Conservation (phyloP, 2,888 invertebrate genomes). For the Megamerina dolium region DNA sequence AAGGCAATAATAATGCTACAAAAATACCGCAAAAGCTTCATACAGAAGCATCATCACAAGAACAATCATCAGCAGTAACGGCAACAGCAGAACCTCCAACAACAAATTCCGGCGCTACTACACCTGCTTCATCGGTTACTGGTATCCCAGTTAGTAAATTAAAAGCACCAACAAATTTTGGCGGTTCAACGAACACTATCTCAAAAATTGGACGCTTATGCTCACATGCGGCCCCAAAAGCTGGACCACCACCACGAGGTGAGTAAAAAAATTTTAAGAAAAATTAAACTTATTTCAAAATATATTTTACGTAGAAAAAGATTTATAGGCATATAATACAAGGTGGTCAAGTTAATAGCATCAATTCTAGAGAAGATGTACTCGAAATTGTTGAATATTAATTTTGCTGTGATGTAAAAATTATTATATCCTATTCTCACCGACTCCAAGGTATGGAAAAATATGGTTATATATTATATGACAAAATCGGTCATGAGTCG, state of each 20-base stretch:
- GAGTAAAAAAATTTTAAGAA: conserved; percentile 18
- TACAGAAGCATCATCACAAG: conserved; percentile 7
- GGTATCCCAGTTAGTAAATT: conserved; percentile 32
- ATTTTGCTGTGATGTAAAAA: too few relatives aligned
- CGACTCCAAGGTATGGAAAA: too few relatives aligned
- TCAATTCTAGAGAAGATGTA: too few relatives aligned
- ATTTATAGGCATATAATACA: too few relatives aligned
- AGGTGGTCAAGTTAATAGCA: too few relatives aligned
- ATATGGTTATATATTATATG: too few relatives aligned
- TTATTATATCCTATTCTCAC: too few relatives aligned
- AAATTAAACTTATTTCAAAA: neutral
- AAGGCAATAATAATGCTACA: too few relatives aligned
- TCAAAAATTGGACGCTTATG: conserved; percentile 43
- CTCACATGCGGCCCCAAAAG: conserved; percentile 35
- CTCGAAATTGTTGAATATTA: too few relatives aligned
- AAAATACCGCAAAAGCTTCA: too few relatives aligned
- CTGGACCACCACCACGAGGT: conserved; percentile 43
- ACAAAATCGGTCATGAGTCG: too few relatives aligned
- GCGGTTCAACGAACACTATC: conserved; percentile 31
- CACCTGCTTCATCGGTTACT: conserved; percentile 33
- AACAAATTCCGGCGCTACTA: conserved; percentile 29
- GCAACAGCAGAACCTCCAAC: conserved; percentile 6
- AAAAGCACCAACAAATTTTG: conserved; percentile 31
- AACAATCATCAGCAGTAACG: conserved; percentile 1
- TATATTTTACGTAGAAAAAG: too few relatives aligned